Conservation (phyloP, 2,888 invertebrate species). For the Aplocera efformata region DNA sequence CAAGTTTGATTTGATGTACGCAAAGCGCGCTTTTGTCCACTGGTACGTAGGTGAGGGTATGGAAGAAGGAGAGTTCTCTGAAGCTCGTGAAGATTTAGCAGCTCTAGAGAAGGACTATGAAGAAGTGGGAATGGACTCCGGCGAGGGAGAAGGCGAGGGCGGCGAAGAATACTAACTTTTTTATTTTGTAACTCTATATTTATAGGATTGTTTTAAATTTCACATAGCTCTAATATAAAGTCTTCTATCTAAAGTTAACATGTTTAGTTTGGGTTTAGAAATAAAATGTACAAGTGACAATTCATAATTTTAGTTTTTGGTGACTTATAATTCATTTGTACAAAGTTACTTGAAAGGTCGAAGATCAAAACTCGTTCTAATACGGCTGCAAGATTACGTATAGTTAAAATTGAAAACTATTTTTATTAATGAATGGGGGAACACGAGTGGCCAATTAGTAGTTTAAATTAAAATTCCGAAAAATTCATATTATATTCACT, state of each 20-base stretch:
- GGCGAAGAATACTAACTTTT: constrained; percentile 86
- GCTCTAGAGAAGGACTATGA: constrained; percentile 92
- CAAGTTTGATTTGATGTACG: constrained; percentile 97
- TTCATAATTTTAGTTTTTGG: constrained; percentile 31
- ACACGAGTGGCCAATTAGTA: too few species aligned
- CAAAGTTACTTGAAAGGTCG: too few species aligned
- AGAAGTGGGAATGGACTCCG: constrained; percentile 92
- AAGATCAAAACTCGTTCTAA: too few species aligned
- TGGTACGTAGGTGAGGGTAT: constrained; percentile 94
- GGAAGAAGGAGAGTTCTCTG: constrained; percentile 93
- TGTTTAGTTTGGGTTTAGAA: constrained; percentile 29
- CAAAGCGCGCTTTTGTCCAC: constrained; percentile 97
- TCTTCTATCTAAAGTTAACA: constrained; percentile 14
- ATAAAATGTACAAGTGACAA: constrained; percentile 41
- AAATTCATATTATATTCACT: too few species aligned
- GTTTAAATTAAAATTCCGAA: too few species aligned
- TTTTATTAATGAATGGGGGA: too few species aligned
- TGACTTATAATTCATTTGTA: not conserved
- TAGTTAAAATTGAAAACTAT: too few species aligned
- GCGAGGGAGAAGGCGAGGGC: constrained; percentile 89
- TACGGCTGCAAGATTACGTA: too few species aligned
- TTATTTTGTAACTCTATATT: constrained; percentile 38
- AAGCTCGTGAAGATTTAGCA: constrained; percentile 82
- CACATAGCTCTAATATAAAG: constrained; percentile 38
- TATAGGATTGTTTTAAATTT: constrained; percentile 42